Conservation (phyloP, 2,797 vertebrate genomes). For the Pangasius sanitwongsei region DNA sequence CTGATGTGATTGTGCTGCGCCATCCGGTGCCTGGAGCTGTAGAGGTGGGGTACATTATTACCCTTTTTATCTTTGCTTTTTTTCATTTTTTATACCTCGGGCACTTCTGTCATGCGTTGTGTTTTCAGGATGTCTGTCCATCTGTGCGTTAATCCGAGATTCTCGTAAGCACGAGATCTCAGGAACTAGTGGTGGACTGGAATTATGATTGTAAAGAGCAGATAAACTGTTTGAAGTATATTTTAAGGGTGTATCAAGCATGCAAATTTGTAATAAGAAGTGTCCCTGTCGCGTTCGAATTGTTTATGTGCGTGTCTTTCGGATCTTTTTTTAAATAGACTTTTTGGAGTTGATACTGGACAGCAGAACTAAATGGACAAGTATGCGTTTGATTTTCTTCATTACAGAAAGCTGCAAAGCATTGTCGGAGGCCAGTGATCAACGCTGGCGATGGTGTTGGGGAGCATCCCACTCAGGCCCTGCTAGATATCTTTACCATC, state of each 20-base stretch:
- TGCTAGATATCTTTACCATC: conserved; percentile 97
- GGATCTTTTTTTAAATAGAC: background rate
- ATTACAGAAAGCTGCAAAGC: conserved; percentile 83
- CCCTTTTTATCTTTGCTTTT: background rate
- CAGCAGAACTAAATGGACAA: background rate
- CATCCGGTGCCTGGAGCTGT: conserved; percentile 90
- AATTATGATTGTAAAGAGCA: background rate
- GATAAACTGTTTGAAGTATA: background rate
- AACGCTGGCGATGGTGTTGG: conserved; percentile 95
- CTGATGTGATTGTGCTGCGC: conserved; percentile 90
- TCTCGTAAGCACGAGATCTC: background rate
- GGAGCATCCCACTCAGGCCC: conserved; percentile 93
- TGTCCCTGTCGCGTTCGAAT: background rate
- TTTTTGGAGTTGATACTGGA: no score
- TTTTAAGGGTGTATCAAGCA: background rate
- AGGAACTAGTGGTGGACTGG: background rate
- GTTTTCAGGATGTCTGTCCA: background rate
- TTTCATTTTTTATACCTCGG: background rate
- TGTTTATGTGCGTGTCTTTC: background rate
- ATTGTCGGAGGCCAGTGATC: conserved; percentile 92
- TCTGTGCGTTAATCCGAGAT: background rate
- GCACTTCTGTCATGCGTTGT: no score
- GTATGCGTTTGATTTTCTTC: background rate
- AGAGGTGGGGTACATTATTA: conserved; percentile 76
- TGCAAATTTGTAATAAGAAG: background rate